A percentile compares a stretch with the other conserved stretches of the same genome.
These are phyloP conservation scores for Dryadula phaetusa DNA, from an alignment of 2,888 invertebrate genomes.

Conservation along the genomic window DNA sequence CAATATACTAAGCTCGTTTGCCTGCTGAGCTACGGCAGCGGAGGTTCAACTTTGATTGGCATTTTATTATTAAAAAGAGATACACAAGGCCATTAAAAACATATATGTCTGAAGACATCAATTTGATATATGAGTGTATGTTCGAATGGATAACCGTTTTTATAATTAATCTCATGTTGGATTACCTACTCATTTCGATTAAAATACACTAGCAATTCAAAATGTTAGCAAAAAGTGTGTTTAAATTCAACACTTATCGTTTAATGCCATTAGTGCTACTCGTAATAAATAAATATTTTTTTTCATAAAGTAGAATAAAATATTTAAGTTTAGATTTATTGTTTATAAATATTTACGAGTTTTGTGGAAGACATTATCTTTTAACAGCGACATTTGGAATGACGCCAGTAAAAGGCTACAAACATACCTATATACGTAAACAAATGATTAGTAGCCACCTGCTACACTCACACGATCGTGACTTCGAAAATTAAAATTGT, in stretches of 20 bases:
- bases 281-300: slow-evolving; percentile 10
- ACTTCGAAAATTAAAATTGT: slow-evolving; percentile 46
- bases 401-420: slow-evolving; percentile 46
- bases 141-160: slow-evolving; percentile 54
- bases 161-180: slow-evolving; percentile 36
- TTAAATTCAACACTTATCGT: slow-evolving; percentile 12
- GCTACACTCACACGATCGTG: slow-evolving; percentile 3
- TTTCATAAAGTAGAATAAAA: slow-evolving; percentile 11
- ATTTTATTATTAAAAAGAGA: slow-evolving; percentile 57
- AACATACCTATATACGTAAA: not conserved
- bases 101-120: slow-evolving; percentile 60
- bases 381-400: slow-evolving; percentile 46
- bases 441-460: slow-evolving; percentile 25
- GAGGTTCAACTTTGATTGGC: slow-evolving; percentile 52
- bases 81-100: slow-evolving; percentile 64
- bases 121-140: slow-evolving; percentile 62
- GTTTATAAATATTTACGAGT: slow-evolving; percentile 28
- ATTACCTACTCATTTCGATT: slow-evolving; percentile 29
- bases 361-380: slow-evolving; percentile 36
- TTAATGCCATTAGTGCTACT: slow-evolving; percentile 11
- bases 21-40: slow-evolving; percentile 44
- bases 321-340: slow-evolving; percentile 9
- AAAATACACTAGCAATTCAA: slow-evolving; percentile 22
- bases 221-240: slow-evolving; percentile 24
- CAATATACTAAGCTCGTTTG: slow-evolving; percentile 50